phyloP scores from a whole-genome alignment of 2,888 invertebrate genomes.

The Acrobasis consociella region DNA sequence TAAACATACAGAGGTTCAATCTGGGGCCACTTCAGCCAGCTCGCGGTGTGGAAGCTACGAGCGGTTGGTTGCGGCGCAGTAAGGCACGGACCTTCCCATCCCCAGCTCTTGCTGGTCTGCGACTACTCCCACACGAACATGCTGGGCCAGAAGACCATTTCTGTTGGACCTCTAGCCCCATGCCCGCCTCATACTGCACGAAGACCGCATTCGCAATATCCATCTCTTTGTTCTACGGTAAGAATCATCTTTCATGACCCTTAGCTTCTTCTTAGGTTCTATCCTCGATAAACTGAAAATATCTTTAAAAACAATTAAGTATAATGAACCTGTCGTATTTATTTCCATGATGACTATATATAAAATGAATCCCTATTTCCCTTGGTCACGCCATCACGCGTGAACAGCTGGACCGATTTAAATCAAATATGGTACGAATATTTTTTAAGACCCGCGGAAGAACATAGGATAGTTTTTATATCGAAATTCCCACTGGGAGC shows the following conservation, averaged over 20 bases:
- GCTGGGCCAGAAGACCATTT: slow-evolving; percentile 67
- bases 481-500: too few relatives aligned
- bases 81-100: slow-evolving; percentile 51
- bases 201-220: slow-evolving; percentile 47
- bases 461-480: too few relatives aligned
- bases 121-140: slow-evolving; percentile 79
- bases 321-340: too few relatives aligned
- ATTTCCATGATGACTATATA: too few relatives aligned
- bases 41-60: slow-evolving; percentile 68
- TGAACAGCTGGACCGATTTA: too few relatives aligned
- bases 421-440: too few relatives aligned
- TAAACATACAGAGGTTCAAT: slow-evolving; percentile 51
- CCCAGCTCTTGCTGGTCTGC: slow-evolving; percentile 64
- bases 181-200: slow-evolving; percentile 60
- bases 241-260: slow-evolving; percentile 25
- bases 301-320: too few relatives aligned
- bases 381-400: too few relatives aligned
- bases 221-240: slow-evolving; percentile 64
- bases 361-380: too few relatives aligned
- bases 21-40: slow-evolving; percentile 76
- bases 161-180: slow-evolving; percentile 47
- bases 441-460: too few relatives aligned
- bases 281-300: too few relatives aligned
- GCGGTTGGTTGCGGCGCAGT: slow-evolving; percentile 73
- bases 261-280: too few relatives aligned